phyloP scores from a whole-genome alignment of 2,888 invertebrate species.

The Xylota segnis region DNA sequence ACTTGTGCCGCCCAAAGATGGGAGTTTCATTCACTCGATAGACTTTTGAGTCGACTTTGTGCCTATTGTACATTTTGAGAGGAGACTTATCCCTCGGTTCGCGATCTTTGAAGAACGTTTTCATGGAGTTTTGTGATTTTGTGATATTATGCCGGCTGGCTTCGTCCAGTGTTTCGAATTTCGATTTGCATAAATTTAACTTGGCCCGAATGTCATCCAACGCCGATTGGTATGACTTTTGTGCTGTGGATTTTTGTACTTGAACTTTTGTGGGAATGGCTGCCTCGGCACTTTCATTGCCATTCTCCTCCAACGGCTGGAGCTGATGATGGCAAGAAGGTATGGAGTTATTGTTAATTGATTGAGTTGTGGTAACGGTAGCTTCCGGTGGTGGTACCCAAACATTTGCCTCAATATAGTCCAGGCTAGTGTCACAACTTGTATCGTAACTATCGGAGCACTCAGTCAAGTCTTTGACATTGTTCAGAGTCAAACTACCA shows the following conservation, averaged over 20 bases:
- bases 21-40: constrained; percentile 84
- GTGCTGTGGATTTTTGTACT: constrained; percentile 78
- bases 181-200: constrained; percentile 83
- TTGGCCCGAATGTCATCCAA: constrained; percentile 83
- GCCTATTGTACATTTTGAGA: constrained; percentile 75
- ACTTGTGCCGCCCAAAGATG: constrained; percentile 82
- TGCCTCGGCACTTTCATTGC: constrained; percentile 29
- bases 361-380: constrained; percentile 1
- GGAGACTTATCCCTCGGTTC: constrained; percentile 66
- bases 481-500: constrained; percentile 82
- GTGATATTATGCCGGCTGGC: constrained; percentile 82
- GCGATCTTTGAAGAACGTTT: constrained; percentile 81
- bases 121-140: constrained; percentile 82
- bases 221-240: constrained; percentile 81
- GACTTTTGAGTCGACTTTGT: constrained; percentile 70
- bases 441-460: constrained; percentile 84
- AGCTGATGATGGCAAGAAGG: constrained; percentile 19
- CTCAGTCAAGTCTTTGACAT: constrained; percentile 83
- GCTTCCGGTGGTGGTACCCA: constrained; percentile 29
- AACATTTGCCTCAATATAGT: constrained; percentile 83
- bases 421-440: constrained; percentile 84
- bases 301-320: constrained; percentile 38
- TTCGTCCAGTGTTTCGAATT: constrained; percentile 83
- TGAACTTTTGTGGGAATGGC: constrained; percentile 59
- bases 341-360: constrained; percentile 29